Evolutionary conservation across 2,888 invertebrate species (phyloP).

Genomic region (Sceliomorpha sp.): DNA sequence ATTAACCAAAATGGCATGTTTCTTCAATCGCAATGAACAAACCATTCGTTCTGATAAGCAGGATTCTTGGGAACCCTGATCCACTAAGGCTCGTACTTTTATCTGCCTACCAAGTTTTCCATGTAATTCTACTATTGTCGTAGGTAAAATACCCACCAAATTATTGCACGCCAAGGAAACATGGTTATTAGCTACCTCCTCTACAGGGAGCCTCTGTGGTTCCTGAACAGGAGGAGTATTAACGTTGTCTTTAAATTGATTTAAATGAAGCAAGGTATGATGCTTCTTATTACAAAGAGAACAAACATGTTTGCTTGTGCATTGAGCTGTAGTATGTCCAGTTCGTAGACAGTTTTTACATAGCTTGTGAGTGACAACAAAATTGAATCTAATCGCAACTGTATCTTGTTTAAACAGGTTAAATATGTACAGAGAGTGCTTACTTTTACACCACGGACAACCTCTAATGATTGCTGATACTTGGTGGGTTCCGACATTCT

Average conservation of each 20-base stretch:
- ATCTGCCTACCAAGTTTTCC: not conserved
- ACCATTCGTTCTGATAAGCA: not conserved
- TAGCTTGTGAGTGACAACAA: not conserved
- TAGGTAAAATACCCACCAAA: slow-evolving; percentile 3
- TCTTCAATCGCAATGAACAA: not conserved
- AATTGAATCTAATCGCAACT: not conserved
- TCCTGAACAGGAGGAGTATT: not conserved
- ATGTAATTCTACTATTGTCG: not conserved
- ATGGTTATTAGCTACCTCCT: not conserved
- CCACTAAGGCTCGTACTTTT: not conserved
- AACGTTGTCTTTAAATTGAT: not conserved
- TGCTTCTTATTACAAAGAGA: not conserved
- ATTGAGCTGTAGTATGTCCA: not conserved
- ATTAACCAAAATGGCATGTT: not conserved
- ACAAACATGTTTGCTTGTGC: not conserved
- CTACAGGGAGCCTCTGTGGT: not conserved
- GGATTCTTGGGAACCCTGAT: slow-evolving; percentile 7
- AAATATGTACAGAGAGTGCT: not conserved
- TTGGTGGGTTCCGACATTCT: not conserved
- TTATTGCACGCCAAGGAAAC: not conserved
- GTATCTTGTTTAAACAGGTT: not conserved
- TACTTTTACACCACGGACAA: not conserved
- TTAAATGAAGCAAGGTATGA: not conserved
- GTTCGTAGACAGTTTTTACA: not conserved
- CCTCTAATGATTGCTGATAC: not conserved